Evolutionary conservation across 2,113 vertebrate species (phyloP), one percentile per base, ranked within the genome.

Genomic region (Lethenteron reissneri): DNA sequence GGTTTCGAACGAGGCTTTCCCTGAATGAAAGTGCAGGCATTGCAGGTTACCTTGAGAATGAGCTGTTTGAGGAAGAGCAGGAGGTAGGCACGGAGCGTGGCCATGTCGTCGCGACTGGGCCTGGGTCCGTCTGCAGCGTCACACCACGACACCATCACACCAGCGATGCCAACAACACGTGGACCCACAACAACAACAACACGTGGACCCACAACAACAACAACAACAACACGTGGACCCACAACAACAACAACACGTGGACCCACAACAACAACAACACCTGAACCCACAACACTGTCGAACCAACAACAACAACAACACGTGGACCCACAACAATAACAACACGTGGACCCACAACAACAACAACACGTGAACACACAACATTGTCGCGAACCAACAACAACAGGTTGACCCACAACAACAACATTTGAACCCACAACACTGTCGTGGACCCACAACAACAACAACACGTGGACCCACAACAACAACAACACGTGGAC

Each of bases 41-140:
- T 41, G 41, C 41, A 41, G 41, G 41, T 74, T 77, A 92, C 94
- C 88, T 95, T 99, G 87, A 94, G 90, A 70, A 99, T 91, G 25
- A 99, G 83, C 71, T 99, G 94, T 70, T 99, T 99, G 75, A 95
- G 80, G 75, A 97, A 97, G 79, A 97, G 81, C 78, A 99, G 75
- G 70, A 99, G 80, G 77, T 90, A 91, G 0, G 92, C 91, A 81
- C 92, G 76, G 71, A 97, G 79, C 75, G 89, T 84, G 70, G 85
- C 80, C 73, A 91, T 84, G 81, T 99, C 92, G 75, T 88, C 95
- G 69, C 87, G 85, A 79, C 78, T 90, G 74, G 92, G 92, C 72
- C 94, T 83, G 13, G 87, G 87, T 71, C 90, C 90, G 77, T 99
- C 94, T 99, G 74, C 15, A 71, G 73, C 25, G 11, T 17, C 64